These are phyloP conservation scores for Miichthys miiuy DNA, from an alignment of 2,797 vertebrate species.

Conservation along the genomic window DNA sequence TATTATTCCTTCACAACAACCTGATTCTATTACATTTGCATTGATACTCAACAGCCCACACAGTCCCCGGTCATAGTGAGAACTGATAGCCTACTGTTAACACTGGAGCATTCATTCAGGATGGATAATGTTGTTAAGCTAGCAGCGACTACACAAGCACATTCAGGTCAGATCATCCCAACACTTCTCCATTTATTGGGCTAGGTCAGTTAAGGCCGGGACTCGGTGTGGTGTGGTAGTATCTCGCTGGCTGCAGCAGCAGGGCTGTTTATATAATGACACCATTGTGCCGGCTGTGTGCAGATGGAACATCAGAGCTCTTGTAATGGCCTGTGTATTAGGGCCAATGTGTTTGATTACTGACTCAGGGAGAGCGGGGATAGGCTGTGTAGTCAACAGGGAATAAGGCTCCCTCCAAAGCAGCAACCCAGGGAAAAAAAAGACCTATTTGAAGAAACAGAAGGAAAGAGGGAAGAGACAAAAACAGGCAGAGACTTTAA, in stretches of 20 bases:
- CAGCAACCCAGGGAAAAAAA: slow-evolving; percentile 72
- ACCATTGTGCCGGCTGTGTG: slow-evolving; percentile 83
- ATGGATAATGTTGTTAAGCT: slow-evolving; percentile 70
- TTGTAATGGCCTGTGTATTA: slow-evolving; percentile 87
- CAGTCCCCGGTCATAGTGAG: slow-evolving; percentile 33
- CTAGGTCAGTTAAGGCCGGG: slow-evolving; percentile 76
- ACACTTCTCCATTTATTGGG: slow-evolving; percentile 75
- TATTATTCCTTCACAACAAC: slow-evolving; percentile 79
- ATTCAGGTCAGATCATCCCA: slow-evolving; percentile 77
- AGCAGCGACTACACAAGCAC: slow-evolving; percentile 60
- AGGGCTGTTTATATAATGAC: slow-evolving; percentile 85
- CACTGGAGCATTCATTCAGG: slow-evolving; percentile 57
- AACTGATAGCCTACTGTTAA: slow-evolving; percentile 61
- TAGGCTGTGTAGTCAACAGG: slow-evolving; percentile 80
- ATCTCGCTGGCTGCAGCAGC: slow-evolving; percentile 72
- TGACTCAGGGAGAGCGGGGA: slow-evolving; percentile 79
- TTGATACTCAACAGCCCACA: slow-evolving; percentile 59
- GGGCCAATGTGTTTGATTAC: slow-evolving; percentile 87
- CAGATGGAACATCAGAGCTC: slow-evolving; percentile 85
- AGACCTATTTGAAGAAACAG: slow-evolving; percentile 79
- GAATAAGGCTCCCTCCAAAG: slow-evolving; percentile 80
- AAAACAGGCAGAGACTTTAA: slow-evolving; percentile 79
- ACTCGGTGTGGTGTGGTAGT: slow-evolving; percentile 71
- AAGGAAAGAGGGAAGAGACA: slow-evolving; percentile 68
- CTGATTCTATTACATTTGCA: slow-evolving; percentile 75